Percentiles rank a stretch among this genome's conserved stretches.
Evolutionary conservation across 2,888 invertebrate genomes (phyloP).

Genomic region (Lordiphosa fenestrarum): DNA sequence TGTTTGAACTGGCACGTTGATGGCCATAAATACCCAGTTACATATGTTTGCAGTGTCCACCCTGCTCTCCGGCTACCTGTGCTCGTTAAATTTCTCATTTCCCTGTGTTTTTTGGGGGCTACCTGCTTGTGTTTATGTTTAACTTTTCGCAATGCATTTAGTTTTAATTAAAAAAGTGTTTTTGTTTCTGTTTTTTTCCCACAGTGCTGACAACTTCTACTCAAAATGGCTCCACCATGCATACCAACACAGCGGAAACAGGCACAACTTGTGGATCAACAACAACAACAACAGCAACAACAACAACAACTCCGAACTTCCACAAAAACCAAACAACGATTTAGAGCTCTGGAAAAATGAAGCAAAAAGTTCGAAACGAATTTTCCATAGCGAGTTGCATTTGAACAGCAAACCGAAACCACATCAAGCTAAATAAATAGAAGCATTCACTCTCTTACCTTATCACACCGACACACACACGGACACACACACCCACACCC

Average conservation of each 20-base stretch:
- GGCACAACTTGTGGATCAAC: conserved; percentile 7
- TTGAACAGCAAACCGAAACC: conserved; percentile 36
- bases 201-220: conserved; percentile 19
- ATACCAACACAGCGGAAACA: conserved; percentile 17
- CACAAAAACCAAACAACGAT: conserved; percentile 38
- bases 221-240: conserved; percentile 51
- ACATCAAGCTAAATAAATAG: conserved; percentile 34
- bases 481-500: conserved; percentile 17
- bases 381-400: too few species aligned
- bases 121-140: conserved; percentile 30
- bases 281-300: conserved; percentile 11
- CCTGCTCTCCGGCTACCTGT: background rate
- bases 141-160: conserved; percentile 17
- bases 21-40: conserved; percentile 59
- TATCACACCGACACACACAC: conserved; percentile 16
- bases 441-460: conserved; percentile 8
- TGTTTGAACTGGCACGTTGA: conserved; percentile 53
- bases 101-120: conserved; percentile 26
- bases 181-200: background rate
- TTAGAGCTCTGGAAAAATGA: conserved; percentile 37
- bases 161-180: conserved; percentile 36
- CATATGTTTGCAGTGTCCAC: conserved; percentile 41
- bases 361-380: conserved; percentile 40
- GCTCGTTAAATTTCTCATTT: conserved; percentile 63
- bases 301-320: conserved; percentile 18